These are phyloP conservation scores for Acanthaster planci DNA, from an alignment of 35 echinoderm and acorn worm genomes.

Conservation along the genomic window DNA sequence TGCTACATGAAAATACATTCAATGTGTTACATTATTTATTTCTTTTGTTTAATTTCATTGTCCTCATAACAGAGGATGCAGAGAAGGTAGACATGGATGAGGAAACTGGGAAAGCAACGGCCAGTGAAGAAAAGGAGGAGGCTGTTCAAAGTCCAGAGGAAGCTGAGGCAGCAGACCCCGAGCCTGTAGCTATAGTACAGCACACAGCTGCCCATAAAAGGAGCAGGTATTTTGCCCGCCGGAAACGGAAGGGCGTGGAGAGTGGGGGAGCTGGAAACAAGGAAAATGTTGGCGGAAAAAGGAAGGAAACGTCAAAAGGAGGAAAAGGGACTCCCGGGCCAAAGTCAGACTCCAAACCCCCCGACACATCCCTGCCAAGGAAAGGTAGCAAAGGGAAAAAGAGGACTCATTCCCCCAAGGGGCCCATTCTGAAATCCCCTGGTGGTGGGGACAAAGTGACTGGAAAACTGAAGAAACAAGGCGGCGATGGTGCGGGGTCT, in stretches of 20 bases:
- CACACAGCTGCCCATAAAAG: background rate
- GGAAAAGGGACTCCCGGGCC: background rate
- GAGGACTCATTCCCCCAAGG: background rate
- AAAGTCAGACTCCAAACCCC: background rate
- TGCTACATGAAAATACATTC: too few relatives aligned
- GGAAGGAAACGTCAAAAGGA: background rate
- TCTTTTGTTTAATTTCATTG: background rate
- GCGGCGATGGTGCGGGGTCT: background rate
- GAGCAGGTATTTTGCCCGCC: background rate
- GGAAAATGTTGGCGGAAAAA: background rate
- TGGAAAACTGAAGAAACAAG: background rate
- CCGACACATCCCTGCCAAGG: background rate
- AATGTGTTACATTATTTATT: background rate
- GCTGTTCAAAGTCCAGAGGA: slow-evolving; percentile 18
- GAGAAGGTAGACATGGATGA: background rate
- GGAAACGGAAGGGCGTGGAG: background rate
- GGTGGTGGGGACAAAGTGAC: background rate
- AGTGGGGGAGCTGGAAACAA: background rate
- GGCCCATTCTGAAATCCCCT: background rate
- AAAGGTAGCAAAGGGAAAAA: background rate
- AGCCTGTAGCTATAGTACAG: background rate
- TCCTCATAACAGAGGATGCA: slow-evolving; percentile 1
- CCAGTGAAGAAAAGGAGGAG: slow-evolving; percentile 1
- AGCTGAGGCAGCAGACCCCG: background rate
- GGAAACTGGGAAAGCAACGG: background rate